Evolutionary conservation across 1,140 invertebrate genomes (phyloP).

Genomic region (Galleria mellonella): DNA sequence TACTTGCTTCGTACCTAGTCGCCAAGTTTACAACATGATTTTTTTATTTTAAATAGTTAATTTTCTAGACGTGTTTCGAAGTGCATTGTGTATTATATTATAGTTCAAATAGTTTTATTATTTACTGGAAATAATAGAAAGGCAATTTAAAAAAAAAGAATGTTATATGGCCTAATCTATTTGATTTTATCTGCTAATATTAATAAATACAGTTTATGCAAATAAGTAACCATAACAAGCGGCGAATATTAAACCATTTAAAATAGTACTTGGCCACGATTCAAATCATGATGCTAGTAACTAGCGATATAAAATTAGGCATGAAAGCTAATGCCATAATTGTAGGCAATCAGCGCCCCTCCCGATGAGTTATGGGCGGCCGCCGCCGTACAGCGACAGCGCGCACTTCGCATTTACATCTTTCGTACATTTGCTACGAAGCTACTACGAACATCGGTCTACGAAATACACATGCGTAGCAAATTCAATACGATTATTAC

Average conservation of each 20-base stretch:
- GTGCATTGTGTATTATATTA: too few relatives aligned
- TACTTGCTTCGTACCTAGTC: too few relatives aligned
- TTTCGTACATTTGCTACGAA: conserved; percentile 30
- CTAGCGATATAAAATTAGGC: conserved; percentile 57
- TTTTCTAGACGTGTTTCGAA: too few relatives aligned
- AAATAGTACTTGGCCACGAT: conserved; percentile 23
- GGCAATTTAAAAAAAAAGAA: too few relatives aligned
- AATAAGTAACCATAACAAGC: background rate
- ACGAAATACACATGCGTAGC: too few relatives aligned
- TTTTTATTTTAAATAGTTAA: too few relatives aligned
- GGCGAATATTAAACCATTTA: conserved; percentile 1
- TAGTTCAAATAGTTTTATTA: too few relatives aligned
- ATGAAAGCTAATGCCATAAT: conserved; percentile 69
- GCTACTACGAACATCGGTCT: background rate
- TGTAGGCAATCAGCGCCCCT: conserved; percentile 63
- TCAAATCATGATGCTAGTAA: conserved; percentile 23
- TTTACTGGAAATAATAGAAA: too few relatives aligned
- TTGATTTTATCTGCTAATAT: too few relatives aligned
- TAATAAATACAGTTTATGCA: background rate
- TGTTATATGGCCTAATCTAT: too few relatives aligned
- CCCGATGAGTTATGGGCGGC: conserved; percentile 52
- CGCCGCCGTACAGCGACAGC: conserved; percentile 16
- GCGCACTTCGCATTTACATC: conserved; percentile 43
- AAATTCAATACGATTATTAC: too few relatives aligned
- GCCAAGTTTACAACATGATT: too few relatives aligned